Evolutionary conservation across 2,797 vertebrate species (phyloP).

Genomic region (Hoplostethus mediterraneus): DNA sequence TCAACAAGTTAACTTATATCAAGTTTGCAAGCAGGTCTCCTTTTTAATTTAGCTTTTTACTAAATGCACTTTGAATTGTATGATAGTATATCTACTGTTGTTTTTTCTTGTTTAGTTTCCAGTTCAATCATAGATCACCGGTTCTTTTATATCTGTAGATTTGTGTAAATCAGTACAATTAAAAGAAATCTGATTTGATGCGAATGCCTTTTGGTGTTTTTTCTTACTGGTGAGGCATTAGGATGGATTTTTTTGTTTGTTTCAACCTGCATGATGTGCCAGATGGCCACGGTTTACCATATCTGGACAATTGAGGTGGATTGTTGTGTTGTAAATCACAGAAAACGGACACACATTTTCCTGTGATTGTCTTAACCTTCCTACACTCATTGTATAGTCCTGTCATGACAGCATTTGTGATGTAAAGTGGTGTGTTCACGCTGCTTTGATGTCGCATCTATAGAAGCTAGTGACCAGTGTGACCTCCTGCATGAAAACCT

Average conservation of each 20-base stretch:
- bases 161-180: slow-evolving; percentile 80
- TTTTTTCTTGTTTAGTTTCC: slow-evolving; percentile 62
- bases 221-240: not conserved
- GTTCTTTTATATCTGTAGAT: slow-evolving; percentile 83
- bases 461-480: not conserved
- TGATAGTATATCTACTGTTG: slow-evolving; percentile 73
- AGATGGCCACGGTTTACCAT: too few relatives aligned
- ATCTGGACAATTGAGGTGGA: too few relatives aligned
- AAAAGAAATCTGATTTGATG: slow-evolving; percentile 87
- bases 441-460: not conserved
- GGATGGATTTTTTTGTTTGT: not conserved
- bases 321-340: too few relatives aligned
- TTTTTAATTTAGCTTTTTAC: slow-evolving; percentile 79
- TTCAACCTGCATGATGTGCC: too few relatives aligned
- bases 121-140: slow-evolving; percentile 66
- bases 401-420: not conserved
- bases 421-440: not conserved
- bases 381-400: too few relatives aligned
- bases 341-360: too few relatives aligned
- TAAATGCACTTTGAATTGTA: slow-evolving; percentile 91
- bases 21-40: slow-evolving; percentile 79
- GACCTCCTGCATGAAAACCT: slow-evolving; percentile 14
- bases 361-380: too few relatives aligned
- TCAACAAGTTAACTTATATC: slow-evolving; percentile 74
- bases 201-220: slow-evolving; percentile 23